Conservation (phyloP, 2,797 vertebrate species). For the Arremon aurantiirostris region DNA sequence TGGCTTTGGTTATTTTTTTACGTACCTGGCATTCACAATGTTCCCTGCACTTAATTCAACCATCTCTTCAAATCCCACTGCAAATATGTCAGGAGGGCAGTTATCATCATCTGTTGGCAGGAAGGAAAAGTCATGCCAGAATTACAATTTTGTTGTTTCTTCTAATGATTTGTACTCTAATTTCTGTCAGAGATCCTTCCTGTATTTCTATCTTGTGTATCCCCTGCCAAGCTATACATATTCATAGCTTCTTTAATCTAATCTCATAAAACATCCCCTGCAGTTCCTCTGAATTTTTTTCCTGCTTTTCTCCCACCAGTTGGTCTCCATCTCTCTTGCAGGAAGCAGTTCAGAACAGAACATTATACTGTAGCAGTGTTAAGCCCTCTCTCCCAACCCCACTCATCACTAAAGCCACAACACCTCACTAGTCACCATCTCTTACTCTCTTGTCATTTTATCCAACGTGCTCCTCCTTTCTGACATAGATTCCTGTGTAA, state of each 20-base stretch:
- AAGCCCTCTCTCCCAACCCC: background rate
- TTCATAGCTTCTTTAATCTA: constrained; percentile 55
- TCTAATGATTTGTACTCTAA: constrained; percentile 5
- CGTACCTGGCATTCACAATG: constrained; percentile 81
- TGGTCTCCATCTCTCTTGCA: constrained; percentile 19
- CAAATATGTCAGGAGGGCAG: constrained; percentile 79
- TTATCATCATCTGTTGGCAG: constrained; percentile 63
- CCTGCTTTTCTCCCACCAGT: constrained; percentile 25
- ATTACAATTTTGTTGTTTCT: background rate
- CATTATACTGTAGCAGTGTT: background rate
- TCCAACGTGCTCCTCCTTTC: background rate
- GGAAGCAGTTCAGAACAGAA: constrained; percentile 5
- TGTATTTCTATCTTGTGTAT: background rate
- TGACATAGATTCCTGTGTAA: background rate
- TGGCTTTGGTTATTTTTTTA: background rate
- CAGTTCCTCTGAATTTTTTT: constrained; percentile 23
- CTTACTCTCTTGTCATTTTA: background rate
- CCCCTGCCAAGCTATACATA: constrained; percentile 42
- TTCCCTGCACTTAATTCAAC: constrained; percentile 82
- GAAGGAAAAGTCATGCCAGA: background rate
- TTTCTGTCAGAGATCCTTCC: constrained; percentile 29
- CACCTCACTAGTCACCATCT: background rate
- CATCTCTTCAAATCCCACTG: constrained; percentile 84
- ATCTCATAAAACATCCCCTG: constrained; percentile 50
- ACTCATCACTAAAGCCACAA: background rate